phyloP scores from a whole-genome alignment of 2,113 vertebrate species.

The Pholis gunnellus region DNA sequence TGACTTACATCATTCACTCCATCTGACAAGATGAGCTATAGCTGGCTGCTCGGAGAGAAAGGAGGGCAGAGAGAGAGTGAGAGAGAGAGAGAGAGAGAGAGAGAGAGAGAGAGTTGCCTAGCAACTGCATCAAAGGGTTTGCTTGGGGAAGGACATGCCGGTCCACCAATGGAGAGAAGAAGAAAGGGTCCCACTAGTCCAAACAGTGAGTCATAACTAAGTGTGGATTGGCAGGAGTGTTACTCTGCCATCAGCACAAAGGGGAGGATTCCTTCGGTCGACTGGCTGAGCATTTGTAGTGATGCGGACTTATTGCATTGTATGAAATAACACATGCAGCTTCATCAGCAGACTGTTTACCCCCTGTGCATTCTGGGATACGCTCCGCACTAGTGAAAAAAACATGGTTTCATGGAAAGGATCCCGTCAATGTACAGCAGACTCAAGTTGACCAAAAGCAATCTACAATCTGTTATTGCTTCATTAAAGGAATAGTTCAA shows the following conservation, averaged over 20 bases:
- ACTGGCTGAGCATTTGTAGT: neutral
- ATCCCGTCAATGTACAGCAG: neutral
- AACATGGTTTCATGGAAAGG: neutral
- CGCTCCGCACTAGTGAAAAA: neutral
- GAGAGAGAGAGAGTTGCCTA: constrained; percentile 73
- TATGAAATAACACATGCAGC: neutral
- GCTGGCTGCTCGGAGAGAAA: constrained; percentile 51
- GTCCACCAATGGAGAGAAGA: constrained; percentile 23
- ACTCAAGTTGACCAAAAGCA: neutral
- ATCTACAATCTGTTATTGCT: neutral
- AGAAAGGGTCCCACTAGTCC: neutral
- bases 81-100: constrained; percentile 3
- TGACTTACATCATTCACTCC: constrained; percentile 45
- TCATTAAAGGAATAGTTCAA: neutral
- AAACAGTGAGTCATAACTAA: constrained; percentile 19
- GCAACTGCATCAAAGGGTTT: constrained; percentile 76
- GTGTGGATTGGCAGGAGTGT: constrained; percentile 11
- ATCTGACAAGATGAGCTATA: constrained; percentile 20
- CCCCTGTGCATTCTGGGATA: neutral
- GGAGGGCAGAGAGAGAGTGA: constrained; percentile 17
- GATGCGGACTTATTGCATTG: neutral
- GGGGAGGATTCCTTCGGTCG: neutral
- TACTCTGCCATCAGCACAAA: neutral
- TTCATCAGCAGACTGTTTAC: neutral
- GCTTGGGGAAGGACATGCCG: constrained; percentile 28